Conservation (phyloP, 1,140 invertebrate genomes). For the Diachasmimorpha longicaudata region DNA sequence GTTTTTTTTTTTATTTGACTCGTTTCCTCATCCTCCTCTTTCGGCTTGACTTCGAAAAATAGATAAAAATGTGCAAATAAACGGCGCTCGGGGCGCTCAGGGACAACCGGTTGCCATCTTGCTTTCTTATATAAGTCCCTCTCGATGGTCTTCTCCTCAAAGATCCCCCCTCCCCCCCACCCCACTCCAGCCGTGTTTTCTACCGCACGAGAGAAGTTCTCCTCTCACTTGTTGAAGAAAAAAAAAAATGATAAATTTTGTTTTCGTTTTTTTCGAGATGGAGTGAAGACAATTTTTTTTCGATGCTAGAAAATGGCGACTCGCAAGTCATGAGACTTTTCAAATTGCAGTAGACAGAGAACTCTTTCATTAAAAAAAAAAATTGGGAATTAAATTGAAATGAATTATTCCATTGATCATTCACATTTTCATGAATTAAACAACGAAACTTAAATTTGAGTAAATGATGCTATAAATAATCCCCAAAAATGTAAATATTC, state of each 20-base stretch:
- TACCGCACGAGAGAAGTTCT: background rate
- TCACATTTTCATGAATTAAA: too few species aligned
- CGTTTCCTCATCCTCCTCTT: conserved; percentile 21
- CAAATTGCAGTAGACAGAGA: too few species aligned
- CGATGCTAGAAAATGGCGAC: background rate
- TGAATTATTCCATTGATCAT: too few species aligned
- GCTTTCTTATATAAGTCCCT: conserved; percentile 63
- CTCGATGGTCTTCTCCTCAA: conserved; percentile 43
- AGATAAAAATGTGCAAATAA: conserved; percentile 63
- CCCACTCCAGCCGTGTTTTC: conserved; percentile 33
- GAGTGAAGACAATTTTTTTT: background rate
- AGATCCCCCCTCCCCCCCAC: conserved; percentile 55
- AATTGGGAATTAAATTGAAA: too few species aligned
- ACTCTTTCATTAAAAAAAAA: too few species aligned
- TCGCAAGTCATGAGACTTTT: too few species aligned
- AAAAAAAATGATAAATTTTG: background rate
- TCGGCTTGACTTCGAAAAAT: conserved; percentile 51
- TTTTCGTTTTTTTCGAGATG: background rate
- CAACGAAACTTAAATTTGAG: too few species aligned
- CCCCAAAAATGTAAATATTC: too few species aligned
- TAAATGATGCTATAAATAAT: too few species aligned
- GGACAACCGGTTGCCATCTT: conserved; percentile 63
- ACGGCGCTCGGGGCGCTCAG: conserved; percentile 54
- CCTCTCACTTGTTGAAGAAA: background rate
- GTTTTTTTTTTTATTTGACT: conserved; percentile 22